Evolutionary conservation across 2,888 invertebrate species (phyloP), one percentile per base, ranked within the genome.

Genomic region (Hyposoter dolosus): DNA sequence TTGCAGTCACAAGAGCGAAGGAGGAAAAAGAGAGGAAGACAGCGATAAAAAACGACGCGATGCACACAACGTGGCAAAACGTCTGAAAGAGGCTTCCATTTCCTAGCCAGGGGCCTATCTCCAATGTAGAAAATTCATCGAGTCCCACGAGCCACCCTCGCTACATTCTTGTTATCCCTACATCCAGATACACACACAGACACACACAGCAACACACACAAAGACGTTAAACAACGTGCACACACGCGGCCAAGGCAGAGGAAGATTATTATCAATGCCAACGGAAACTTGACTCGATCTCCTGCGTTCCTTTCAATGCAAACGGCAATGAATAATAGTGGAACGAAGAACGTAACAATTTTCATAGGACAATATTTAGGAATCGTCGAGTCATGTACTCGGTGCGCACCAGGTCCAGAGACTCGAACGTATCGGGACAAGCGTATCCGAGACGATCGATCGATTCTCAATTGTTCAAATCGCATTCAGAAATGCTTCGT

Each of bases 211-310:
- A 60, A 72, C 47, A 32, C 35, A 78, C 56, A 68, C 71, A 66
- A 45, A 47, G 72, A 80, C 71, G 65, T 63, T 65, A 65, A 72
- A 72, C 72, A n/a, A 50, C 40, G 19, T 43, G 74, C 75, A 66
- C 45, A 72, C 45, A 83, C 56, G 72, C 40, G 69, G 19, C n/a
- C 43, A 56, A 65, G 72, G 47, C 74, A 75, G 45, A 78, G 82
- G 53, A 40, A 86, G 86, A 86, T 86, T 86, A 83, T 86, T 81
- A 86, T 86, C 86, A 83, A 69, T 83, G 77, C 86, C 86, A 86
- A 81, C 86, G 86, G 86, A 86, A 86, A 86, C 86, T 86, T 83
- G 86, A 86, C 83, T 86, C 86, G 86, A 86, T 86, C 86, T 86
- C 74, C 77, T 76, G 78, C 78, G 86, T 82, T 86, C 83, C 83